phyloP scores from a whole-genome alignment of 1,140 invertebrate genomes.

The Drosophila ogumai region DNA sequence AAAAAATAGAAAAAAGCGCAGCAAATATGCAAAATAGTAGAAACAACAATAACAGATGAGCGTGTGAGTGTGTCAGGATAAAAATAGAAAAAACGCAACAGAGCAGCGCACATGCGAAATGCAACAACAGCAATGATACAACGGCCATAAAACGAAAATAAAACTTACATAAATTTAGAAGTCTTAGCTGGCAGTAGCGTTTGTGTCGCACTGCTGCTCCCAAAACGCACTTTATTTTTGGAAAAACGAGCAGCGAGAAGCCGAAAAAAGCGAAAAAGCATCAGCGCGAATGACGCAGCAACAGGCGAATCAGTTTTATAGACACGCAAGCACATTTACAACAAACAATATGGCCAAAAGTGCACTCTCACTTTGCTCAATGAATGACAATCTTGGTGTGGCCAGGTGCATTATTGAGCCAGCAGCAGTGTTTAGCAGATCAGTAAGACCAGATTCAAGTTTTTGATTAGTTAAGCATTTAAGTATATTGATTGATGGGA shows the following conservation, averaged over 20 bases:
- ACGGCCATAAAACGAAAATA: conserved; percentile 79
- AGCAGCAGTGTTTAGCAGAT: neutral
- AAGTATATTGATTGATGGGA: no score
- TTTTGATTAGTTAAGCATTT: neutral
- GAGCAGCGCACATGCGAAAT: conserved; percentile 54
- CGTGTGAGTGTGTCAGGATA: conserved; percentile 36
- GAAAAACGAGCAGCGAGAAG: conserved; percentile 47
- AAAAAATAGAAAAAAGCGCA: conserved; percentile 30
- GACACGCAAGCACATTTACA: conserved; percentile 16
- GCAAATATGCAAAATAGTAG: conserved; percentile 44
- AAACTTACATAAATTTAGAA: conserved; percentile 83
- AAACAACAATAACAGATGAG: conserved; percentile 24
- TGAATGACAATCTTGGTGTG: conserved; percentile 5
- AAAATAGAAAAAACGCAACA: conserved; percentile 59
- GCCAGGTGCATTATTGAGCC: neutral
- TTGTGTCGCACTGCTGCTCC: conserved; percentile 75
- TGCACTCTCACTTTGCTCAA: conserved; percentile 28
- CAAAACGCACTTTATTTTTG: conserved; percentile 81
- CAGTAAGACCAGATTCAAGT: neutral
- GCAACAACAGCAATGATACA: conserved; percentile 40
- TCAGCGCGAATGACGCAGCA: conserved; percentile 34
- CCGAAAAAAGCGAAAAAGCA: conserved; percentile 21
- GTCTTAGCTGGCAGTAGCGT: conserved; percentile 37
- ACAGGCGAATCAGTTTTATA: conserved; percentile 34
- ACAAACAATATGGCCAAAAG: conserved; percentile 15